Evolutionary conservation across 2,113 vertebrate species (phyloP), one percentile per base, ranked within the genome.

Genomic region (Calyptommatus sinebrachiatus): DNA sequence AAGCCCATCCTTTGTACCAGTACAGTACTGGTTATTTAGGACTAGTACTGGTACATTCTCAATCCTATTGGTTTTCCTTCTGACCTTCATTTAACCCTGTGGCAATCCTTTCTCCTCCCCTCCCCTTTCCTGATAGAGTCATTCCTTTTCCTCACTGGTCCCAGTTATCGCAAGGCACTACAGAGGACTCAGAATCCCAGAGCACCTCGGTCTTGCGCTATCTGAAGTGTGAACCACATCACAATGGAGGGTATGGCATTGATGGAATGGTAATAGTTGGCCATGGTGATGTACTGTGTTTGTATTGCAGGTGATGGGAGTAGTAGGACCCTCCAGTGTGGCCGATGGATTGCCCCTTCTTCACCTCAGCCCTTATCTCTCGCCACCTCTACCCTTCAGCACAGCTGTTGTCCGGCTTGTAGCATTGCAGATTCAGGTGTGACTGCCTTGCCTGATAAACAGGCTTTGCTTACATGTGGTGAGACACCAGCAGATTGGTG

Each of bases 321-420:
- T 99, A 81, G 98, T 99, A 82, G 98, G 98, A 89, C 98, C 98
- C 82, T 99, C 98, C 93, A 99, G 98, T 90, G 98, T 99, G 93
- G 98, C 98, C 71, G 98, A 99, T 18, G 98, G 98, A 86, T 96
- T 99, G 80, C 98, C 98, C 83, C 96, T 99, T 90, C 97, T 99
- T 94, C 98, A 99, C 95, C 96, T 99, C 92, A 99, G 98, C 95
- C 98, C 98, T 88, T 99, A 99, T 94, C 97, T 99, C 87, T 99
- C 98, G 85, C 98, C 98, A 85, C 98, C 98, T 84, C 97, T 99
- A 84, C 98, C 98, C 88, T 99, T 99, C 96, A 99, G 98, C 94
- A 99, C 98, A 72, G 98, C 98, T 70, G 98, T 99, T 92, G 98
- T 99, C 88, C 96, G 98, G 83, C 95, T 99, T 92, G 98, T 99